Conservation (phyloP, 2,113 vertebrate species). For the Stictonetta naevosa region DNA sequence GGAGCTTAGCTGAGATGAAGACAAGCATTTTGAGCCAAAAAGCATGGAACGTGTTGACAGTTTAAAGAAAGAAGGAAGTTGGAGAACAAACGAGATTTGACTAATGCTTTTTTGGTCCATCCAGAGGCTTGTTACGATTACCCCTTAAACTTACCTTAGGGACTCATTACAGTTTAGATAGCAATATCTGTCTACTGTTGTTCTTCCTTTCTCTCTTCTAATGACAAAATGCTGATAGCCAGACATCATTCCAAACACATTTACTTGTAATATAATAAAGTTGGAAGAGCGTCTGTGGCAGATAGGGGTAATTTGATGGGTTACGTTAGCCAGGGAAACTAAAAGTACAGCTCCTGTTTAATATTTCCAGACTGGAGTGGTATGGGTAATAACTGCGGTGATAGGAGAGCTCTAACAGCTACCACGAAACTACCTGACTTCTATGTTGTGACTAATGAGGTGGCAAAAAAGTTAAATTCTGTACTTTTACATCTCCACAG, state of each 20-base stretch:
- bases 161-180: conserved; percentile 42
- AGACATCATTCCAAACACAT: conserved; percentile 36
- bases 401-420: conserved; percentile 2
- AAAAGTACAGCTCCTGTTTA: neutral
- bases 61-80: conserved; percentile 48
- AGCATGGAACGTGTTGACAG: conserved; percentile 30
- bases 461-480: neutral
- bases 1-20: conserved; percentile 50
- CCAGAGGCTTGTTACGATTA: conserved; percentile 44
- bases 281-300: conserved; percentile 24
- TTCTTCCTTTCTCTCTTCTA: conserved; percentile 36
- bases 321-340: neutral
- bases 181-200: conserved; percentile 4
- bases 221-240: conserved; percentile 48
- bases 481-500: neutral
- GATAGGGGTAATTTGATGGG: neutral
- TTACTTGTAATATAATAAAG: conserved; percentile 16
- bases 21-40: conserved; percentile 40
- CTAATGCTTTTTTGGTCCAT: conserved; percentile 27
- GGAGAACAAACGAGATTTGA: conserved; percentile 14
- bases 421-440: neutral
- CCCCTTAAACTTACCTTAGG: conserved; percentile 17
- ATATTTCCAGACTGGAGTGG: neutral
- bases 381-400: neutral
- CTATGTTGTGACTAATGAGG: neutral